Evolutionary conservation across 1,140 invertebrate species (phyloP).

Genomic region (Atta cephalotes): DNA sequence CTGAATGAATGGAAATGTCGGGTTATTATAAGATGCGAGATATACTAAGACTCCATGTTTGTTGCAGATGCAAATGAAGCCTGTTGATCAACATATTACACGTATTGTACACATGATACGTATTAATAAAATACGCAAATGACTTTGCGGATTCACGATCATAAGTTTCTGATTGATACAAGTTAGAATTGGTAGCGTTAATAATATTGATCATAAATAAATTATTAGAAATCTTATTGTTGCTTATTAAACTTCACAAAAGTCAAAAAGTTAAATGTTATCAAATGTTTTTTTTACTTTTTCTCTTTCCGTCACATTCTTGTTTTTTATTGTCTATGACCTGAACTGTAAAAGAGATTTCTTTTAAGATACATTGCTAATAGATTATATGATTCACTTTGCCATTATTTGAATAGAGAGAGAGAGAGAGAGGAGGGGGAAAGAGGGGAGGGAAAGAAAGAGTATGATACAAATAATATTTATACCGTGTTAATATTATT

Average conservation of each 20-base stretch:
- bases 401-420: neutral
- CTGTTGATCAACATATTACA: conserved; percentile 24
- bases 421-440: no score
- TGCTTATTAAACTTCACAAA: neutral
- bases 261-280: conserved; percentile 1
- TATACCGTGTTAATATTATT: neutral
- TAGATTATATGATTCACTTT: neutral
- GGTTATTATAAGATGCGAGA: conserved; percentile 66
- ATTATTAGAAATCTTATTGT: conserved; percentile 1
- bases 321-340: neutral
- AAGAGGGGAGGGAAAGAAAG: no score
- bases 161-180: neutral
- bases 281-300: neutral
- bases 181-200: neutral
- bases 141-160: conserved; percentile 10
- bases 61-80: conserved; percentile 48
- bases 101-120: neutral
- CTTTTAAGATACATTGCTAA: no score
- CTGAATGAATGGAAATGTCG: conserved; percentile 39
- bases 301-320: neutral
- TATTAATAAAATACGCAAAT: conserved; percentile 33
- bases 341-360: neutral
- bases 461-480: neutral
- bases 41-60: conserved; percentile 22
- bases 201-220: neutral